These are phyloP conservation scores for Andrena praecox DNA, from an alignment of 2,888 invertebrate genomes.

Conservation along the genomic window DNA sequence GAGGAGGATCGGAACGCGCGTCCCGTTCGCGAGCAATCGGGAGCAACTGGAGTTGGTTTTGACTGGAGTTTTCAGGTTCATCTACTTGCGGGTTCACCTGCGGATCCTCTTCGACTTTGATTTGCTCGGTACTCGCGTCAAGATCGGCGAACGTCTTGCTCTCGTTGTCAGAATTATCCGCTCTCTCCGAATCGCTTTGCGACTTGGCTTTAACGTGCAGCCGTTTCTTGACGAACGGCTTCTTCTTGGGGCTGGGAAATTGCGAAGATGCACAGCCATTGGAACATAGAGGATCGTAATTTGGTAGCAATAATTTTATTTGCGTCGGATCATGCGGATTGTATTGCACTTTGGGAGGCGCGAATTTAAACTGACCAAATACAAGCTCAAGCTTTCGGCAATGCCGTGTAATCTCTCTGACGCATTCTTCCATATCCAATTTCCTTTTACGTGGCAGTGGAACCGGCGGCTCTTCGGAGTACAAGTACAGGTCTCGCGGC, in stretches of 20 bases:
- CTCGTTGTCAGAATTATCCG: slow-evolving; percentile 32
- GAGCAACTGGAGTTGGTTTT: background rate
- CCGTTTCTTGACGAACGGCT: slow-evolving; percentile 59
- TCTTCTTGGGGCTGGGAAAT: slow-evolving; percentile 35
- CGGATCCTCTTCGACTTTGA: slow-evolving; percentile 12
- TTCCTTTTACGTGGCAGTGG: slow-evolving; percentile 80
- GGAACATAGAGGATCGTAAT: slow-evolving; percentile 78
- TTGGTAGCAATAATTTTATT: slow-evolving; percentile 80
- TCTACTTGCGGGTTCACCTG: background rate
- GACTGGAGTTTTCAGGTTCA: slow-evolving; percentile 1
- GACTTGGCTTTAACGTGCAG: slow-evolving; percentile 46
- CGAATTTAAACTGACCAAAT: slow-evolving; percentile 82
- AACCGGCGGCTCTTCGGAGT: slow-evolving; percentile 87
- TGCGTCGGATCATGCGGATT: slow-evolving; percentile 81
- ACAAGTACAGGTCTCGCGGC: slow-evolving; percentile 92
- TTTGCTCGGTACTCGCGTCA: background rate
- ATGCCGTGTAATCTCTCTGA: slow-evolving; percentile 81
- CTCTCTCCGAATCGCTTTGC: slow-evolving; percentile 50
- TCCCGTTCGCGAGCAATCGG: background rate
- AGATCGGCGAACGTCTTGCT: slow-evolving; percentile 14
- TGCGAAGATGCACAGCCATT: slow-evolving; percentile 46
- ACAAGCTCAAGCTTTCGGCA: slow-evolving; percentile 79
- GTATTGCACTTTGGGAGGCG: slow-evolving; percentile 79
- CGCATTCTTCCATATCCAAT: slow-evolving; percentile 81
- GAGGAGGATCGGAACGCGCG: background rate